Base-by-base conservation (phyloP, 2,797 vertebrate species). In the Pitangus sulphuratus region DNA sequence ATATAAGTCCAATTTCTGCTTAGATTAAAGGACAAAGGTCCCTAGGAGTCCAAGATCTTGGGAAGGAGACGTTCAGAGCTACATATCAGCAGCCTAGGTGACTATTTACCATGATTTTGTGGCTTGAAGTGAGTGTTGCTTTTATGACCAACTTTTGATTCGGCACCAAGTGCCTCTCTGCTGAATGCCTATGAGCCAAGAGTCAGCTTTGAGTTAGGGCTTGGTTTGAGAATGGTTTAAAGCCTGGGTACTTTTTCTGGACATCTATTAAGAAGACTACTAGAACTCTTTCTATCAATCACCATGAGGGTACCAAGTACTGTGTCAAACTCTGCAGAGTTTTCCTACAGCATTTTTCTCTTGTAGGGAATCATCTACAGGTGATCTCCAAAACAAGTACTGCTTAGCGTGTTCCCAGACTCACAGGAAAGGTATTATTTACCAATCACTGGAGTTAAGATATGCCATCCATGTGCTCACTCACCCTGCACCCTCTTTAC, bases 121-220 rank as follows among this genome's bases (percentile, higher is more conserved):
- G 33, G 9, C 37, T 84, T 82, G 44, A 70, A 84, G 44, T 45
- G 24, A 84, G 26, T 54, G 48, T 22, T 39, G 17, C 21, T 86
- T 85, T 93, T 71, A n/a, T 51, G 19, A 68, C 8, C 20, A 45
- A 39, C 28, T 39, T 66, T 18, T 57, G 25, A 31, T 69, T 44
- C 0, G 1, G 2, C 22, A 84, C 8, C 2, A 1, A 28, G n/a
- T 47, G 19, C 13, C 20, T 61, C 53, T 72, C 30, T 80, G 56
- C 12, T 75, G 33, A 65, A 31, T 60, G 35, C 44, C 25, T 74
- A 31, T 47, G 22, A 87, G 44, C 3, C 35, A 61, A 72, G 31
- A 14, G 24, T 5, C 26, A 53, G 14, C 31, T 81, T 78, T 62
- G 42, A 4, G 21, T 62, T 54, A 37, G 13, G 84, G 17, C 15